Base-by-base conservation (phyloP, 2,113 vertebrate genomes). In the Chroicocephalus ridibundus region DNA sequence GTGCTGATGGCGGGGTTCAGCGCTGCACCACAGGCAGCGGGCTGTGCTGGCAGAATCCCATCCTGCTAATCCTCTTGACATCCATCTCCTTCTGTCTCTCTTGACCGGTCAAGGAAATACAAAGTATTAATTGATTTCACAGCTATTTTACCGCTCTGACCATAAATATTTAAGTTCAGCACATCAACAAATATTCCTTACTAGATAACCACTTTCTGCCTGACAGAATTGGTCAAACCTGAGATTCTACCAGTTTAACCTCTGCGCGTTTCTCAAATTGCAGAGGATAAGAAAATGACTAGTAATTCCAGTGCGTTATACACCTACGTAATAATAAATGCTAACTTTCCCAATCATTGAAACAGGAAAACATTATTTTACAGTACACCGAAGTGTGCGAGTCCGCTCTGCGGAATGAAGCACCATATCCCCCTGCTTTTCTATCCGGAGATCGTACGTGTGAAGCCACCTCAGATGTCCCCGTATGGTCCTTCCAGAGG, bases 111-210 rank as follows among this genome's bases (percentile, higher is more conserved):
- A 91, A 91, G 88, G 93, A 96, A 94, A 95, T n/a, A 89, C 66
- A 19, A 46, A 49, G 42, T 31, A 46, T 66, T 85, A 89, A 97
- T 91, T 47, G 61, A 97, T 97, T 97, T 97, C 96, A 96, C 91
- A 93, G 97, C 57, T 92, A 86, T 76, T 94, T 90, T 64, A 80
- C 78, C 74, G 77, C 83, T 58, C 52, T 49, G 93, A 86, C 69
- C 93, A 86, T 86, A 46, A 97, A 91, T 85, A 94, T 82, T 97
- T 77, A 38, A 25, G 84, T 79, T 93, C 65, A 91, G 88, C 88
- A 62, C 91, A 86, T 86, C 86, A 93, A 57, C 76, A 79, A 93
- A 91, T 86, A 57, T 44, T 80, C 62, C 77, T 64, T 24, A 76
- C 54, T 9, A 64, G 91, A 82, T 82, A 94, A 97, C 71, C 70